A percentile compares a stretch with the other conserved stretches of the same genome.
Conservation (phyloP, 2,113 vertebrate species). For the Equus przewalskii region DNA sequence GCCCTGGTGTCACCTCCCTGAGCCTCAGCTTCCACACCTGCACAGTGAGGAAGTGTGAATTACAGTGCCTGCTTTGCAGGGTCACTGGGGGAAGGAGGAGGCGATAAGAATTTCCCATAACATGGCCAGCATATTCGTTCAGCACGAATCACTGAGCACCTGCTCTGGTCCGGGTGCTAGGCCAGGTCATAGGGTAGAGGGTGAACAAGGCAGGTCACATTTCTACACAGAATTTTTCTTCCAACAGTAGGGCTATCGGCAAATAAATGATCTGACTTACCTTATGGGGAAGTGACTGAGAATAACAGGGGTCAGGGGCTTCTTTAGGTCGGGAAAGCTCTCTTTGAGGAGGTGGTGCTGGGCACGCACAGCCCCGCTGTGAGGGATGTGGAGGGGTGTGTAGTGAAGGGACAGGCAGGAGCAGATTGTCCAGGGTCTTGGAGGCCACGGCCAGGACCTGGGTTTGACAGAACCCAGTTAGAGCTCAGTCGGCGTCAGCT, state of each 20-base stretch:
- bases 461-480: not conserved
- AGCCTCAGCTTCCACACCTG: not conserved
- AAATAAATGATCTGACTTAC: not conserved
- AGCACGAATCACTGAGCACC: not conserved
- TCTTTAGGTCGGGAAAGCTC: not conserved
- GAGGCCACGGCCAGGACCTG: not conserved
- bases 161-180: not conserved
- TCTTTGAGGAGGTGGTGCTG: not conserved
- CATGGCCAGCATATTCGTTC: not conserved
- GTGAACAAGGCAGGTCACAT: not conserved
- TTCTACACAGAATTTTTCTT: not conserved
- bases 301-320: not conserved
- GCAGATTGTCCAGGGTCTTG: not conserved
- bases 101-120: not conserved
- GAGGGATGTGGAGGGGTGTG: not conserved
- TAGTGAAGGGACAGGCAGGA: not conserved
- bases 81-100: not conserved
- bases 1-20: not conserved
- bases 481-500: not conserved
- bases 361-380: not conserved
- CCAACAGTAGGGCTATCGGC: not conserved
- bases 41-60: not conserved
- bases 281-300: not conserved
- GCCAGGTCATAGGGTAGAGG: not conserved
- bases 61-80: not conserved